phyloP scores from a whole-genome alignment of 2,113 vertebrate species.

The Psittacus erithacus region DNA sequence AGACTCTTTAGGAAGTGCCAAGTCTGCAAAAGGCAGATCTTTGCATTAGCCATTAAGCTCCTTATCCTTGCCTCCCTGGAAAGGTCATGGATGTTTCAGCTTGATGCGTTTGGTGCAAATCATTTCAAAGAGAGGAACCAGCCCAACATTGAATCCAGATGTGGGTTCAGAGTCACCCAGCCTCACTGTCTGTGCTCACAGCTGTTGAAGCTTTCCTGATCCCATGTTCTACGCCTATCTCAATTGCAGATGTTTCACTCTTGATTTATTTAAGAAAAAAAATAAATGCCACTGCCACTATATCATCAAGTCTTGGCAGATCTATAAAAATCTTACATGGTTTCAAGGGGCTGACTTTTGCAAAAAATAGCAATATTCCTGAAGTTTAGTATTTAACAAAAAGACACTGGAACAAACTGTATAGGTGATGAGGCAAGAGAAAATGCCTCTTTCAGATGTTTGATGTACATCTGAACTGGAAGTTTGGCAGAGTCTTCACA shows the following conservation, averaged over 20 bases:
- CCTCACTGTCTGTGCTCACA: background rate
- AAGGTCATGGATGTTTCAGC: background rate
- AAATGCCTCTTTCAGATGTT: background rate
- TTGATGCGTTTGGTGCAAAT: background rate
- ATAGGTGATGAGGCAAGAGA: background rate
- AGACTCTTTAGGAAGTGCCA: background rate
- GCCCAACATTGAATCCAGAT: conserved; percentile 55
- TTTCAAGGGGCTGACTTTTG: conserved; percentile 3
- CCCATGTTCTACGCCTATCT: background rate
- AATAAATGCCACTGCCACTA: background rate
- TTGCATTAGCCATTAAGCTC: background rate
- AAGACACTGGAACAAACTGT: background rate
- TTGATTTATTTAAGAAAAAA: conserved; percentile 3
- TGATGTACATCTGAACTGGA: background rate
- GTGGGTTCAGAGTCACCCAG: background rate
- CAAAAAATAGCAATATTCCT: conserved; percentile 18
- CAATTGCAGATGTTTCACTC: background rate
- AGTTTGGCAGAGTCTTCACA: background rate
- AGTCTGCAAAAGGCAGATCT: background rate
- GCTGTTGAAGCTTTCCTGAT: background rate
- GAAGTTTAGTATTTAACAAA: background rate
- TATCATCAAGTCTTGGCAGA: conserved; percentile 1
- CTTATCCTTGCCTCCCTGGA: background rate
- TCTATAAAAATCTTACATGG: background rate
- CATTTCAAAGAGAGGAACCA: background rate